phyloP scores from a whole-genome alignment of 2,797 vertebrate genomes.

The Balearica regulorum region DNA sequence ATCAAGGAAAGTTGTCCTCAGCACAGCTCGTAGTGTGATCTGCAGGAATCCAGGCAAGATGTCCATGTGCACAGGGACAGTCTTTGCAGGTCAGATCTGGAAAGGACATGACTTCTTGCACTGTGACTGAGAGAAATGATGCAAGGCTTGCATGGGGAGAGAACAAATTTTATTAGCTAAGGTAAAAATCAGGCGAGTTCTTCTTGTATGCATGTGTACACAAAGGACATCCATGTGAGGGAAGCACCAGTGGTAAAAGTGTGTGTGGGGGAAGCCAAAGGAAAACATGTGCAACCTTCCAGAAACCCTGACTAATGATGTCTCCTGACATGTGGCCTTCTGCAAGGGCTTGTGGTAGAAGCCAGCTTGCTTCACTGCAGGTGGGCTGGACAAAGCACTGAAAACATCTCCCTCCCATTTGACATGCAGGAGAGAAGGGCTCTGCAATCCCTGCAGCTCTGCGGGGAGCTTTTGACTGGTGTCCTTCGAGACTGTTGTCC shows the following conservation, averaged over 20 bases:
- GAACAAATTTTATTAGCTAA: neutral
- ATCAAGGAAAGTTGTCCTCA: neutral
- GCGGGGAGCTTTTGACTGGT: neutral
- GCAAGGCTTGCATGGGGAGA: neutral
- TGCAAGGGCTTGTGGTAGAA: neutral
- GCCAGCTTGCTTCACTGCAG: neutral
- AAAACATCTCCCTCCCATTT: neutral
- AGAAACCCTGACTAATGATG: neutral
- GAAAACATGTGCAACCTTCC: neutral
- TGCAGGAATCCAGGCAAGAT: fast-evolving
- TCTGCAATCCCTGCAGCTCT: neutral
- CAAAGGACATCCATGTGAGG: neutral
- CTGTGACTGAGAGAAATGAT: neutral
- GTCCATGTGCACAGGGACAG: neutral
- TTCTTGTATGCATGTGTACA: neutral
- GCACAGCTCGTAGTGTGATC: neutral
- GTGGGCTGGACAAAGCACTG: neutral
- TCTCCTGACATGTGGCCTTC: neutral
- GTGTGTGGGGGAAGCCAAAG: neutral
- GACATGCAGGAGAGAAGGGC: neutral
- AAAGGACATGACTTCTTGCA: neutral
- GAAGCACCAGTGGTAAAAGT: neutral
- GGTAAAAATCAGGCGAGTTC: neutral
- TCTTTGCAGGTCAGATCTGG: neutral
- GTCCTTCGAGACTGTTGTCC: neutral